A percentile compares a stretch with the other conserved stretches of the same genome.
Evolutionary conservation across 2,797 vertebrate species (phyloP).

Genomic region (Pipistrellus pipistrellus): DNA sequence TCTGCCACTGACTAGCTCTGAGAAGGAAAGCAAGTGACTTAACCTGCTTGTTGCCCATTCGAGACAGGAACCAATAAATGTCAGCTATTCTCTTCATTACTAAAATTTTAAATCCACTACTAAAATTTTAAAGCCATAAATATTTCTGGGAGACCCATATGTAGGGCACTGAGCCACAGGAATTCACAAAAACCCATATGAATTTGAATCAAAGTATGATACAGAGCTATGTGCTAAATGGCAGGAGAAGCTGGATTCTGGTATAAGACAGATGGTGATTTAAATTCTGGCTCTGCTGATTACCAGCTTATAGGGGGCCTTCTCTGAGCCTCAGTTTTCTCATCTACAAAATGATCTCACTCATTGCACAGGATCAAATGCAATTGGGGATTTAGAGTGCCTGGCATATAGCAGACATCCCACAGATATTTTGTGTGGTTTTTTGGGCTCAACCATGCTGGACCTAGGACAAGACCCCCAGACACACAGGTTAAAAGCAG

Average conservation of each 20-base stretch:
- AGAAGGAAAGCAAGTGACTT: not conserved
- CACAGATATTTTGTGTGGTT: not conserved
- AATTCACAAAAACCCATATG: not conserved
- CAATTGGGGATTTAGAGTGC: not conserved
- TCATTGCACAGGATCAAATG: not conserved
- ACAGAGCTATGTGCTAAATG: not conserved
- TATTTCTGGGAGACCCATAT: not conserved
- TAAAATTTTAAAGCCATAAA: not conserved
- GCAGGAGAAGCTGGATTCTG: not conserved
- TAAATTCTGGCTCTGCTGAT: not conserved
- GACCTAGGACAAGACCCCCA: not conserved
- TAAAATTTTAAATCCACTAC: not conserved
- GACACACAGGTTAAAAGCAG: not conserved
- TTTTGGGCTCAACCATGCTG: not conserved
- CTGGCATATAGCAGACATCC: not conserved
- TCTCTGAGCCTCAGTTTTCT: not conserved
- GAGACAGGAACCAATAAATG: not conserved
- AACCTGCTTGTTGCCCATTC: not conserved
- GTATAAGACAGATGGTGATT: not conserved
- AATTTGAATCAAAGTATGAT: not conserved
- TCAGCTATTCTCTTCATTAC: not conserved
- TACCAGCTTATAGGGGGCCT: not conserved
- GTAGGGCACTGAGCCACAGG: not conserved
- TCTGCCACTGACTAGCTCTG: not conserved
- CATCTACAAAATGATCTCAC: not conserved